Conservation (phyloP, 1,140 invertebrate genomes). For the Rhizoglyphus robini region DNA sequence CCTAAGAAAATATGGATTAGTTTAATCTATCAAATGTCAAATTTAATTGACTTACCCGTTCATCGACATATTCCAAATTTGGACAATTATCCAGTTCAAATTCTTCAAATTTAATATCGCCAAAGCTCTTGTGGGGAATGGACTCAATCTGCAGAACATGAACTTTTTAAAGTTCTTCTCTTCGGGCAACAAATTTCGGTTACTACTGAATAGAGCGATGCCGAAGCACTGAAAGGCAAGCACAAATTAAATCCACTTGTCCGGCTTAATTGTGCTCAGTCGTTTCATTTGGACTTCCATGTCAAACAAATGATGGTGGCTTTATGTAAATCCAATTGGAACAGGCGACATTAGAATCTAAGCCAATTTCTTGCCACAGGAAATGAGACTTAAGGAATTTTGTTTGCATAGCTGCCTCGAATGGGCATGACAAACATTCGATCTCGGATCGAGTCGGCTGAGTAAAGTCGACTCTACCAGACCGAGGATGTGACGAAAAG, state of each 20-base stretch:
- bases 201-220: too few relatives aligned
- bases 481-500: too few relatives aligned
- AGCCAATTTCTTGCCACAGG: constrained; percentile 6
- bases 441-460: too few relatives aligned
- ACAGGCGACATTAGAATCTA: neutral
- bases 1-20: neutral
- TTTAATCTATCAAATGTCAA: neutral
- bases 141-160: constrained; percentile 7
- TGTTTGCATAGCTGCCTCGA: neutral
- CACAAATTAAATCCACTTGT: too few relatives aligned
- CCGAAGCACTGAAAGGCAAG: too few relatives aligned
- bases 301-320: too few relatives aligned
- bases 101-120: constrained; percentile 14
- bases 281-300: neutral
- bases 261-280: neutral
- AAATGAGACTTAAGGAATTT: constrained; percentile 10
- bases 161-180: too few relatives aligned
- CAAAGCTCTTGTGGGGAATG: constrained; percentile 12
- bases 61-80: constrained; percentile 20
- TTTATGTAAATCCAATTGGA: constrained; percentile 10
- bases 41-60: constrained; percentile 4
- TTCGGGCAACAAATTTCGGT: too few relatives aligned
- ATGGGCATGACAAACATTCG: neutral
- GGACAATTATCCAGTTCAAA: constrained; percentile 20
- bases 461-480: too few relatives aligned